phyloP scores from a whole-genome alignment of 2,888 invertebrate genomes.

The Cheiracanthium punctorium region DNA sequence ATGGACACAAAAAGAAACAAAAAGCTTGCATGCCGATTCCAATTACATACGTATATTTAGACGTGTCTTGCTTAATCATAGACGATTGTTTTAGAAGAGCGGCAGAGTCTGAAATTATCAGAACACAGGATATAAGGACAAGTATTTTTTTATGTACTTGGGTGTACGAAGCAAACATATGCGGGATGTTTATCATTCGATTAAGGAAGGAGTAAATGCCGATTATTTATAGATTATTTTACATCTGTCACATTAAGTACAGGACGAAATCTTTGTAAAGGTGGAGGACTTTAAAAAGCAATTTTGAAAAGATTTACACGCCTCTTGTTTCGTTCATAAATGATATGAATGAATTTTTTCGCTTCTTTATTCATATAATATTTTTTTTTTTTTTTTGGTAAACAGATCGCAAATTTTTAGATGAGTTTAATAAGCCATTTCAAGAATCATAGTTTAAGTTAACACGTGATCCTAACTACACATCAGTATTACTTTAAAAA shows the following conservation, averaged over 20 bases:
- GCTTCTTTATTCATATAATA: too few relatives aligned
- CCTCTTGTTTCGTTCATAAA: too few relatives aligned
- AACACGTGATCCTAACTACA: too few relatives aligned
- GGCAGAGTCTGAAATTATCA: constrained; percentile 13
- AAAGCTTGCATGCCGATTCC: constrained; percentile 38
- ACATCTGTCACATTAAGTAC: constrained; percentile 27
- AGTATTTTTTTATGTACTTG: neutral
- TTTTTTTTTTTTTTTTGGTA: too few relatives aligned
- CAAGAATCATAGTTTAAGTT: too few relatives aligned
- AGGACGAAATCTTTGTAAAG: neutral
- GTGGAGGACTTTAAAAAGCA: neutral
- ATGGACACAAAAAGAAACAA: constrained; percentile 8
- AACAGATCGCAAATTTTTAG: too few relatives aligned
- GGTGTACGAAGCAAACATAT: constrained; percentile 2
- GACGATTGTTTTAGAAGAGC: constrained; percentile 28
- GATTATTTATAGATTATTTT: constrained; percentile 29
- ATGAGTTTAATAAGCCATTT: too few relatives aligned
- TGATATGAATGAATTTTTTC: too few relatives aligned
- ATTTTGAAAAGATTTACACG: too few relatives aligned
- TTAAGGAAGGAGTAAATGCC: constrained; percentile 6
- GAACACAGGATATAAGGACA: constrained; percentile 16
- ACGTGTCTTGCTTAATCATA: constrained; percentile 40
- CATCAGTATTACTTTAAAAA: too few relatives aligned
- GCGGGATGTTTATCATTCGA: constrained; percentile 23
- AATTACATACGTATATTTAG: constrained; percentile 41